Evolutionary conservation across 1,140 invertebrate genomes (phyloP).

Genomic region (Paraescarpia echinospica): DNA sequence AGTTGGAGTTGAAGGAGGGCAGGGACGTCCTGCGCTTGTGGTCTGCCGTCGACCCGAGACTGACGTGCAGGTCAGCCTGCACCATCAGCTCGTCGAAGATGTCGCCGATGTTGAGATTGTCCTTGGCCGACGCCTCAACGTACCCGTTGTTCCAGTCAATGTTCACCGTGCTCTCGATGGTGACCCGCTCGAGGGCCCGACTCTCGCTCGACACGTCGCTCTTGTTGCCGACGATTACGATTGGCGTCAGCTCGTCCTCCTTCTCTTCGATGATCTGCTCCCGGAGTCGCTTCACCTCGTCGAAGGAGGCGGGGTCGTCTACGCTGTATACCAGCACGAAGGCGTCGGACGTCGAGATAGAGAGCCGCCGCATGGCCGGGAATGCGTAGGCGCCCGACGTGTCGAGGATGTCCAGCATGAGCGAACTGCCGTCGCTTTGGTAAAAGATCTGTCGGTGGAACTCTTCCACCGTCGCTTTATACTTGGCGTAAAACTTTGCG

Average conservation of each 20-base stretch:
- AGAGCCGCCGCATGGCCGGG: slow-evolving; percentile 98
- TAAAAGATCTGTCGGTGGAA: slow-evolving; percentile 60
- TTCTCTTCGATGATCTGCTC: slow-evolving; percentile 8
- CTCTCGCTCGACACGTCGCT: slow-evolving; percentile 43
- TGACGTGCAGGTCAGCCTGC: slow-evolving; percentile 76
- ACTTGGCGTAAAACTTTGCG: slow-evolving; percentile 95
- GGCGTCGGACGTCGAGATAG: slow-evolving; percentile 86
- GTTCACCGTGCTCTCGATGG: slow-evolving; percentile 14
- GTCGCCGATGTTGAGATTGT: slow-evolving; percentile 76
- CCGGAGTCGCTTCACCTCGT: slow-evolving; percentile 24
- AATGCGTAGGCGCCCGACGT: slow-evolving; percentile 97
- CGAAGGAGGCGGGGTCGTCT: slow-evolving; percentile 43
- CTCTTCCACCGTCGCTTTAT: slow-evolving; percentile 88
- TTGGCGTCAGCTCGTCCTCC: slow-evolving; percentile 14
- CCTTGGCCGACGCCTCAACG: slow-evolving; percentile 84
- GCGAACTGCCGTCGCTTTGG: slow-evolving; percentile 16
- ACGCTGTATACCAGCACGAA: slow-evolving; percentile 63
- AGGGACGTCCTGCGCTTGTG: background rate
- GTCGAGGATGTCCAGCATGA: slow-evolving; percentile 62
- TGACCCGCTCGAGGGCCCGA: slow-evolving; percentile 56
- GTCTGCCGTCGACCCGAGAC: background rate
- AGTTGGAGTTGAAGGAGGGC: background rate
- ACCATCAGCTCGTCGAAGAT: slow-evolving; percentile 76
- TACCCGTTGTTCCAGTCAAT: slow-evolving; percentile 64
- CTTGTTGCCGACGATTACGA: slow-evolving; percentile 24